Conservation (phyloP, 2,797 vertebrate species). For the Anisognathus igniventris region DNA sequence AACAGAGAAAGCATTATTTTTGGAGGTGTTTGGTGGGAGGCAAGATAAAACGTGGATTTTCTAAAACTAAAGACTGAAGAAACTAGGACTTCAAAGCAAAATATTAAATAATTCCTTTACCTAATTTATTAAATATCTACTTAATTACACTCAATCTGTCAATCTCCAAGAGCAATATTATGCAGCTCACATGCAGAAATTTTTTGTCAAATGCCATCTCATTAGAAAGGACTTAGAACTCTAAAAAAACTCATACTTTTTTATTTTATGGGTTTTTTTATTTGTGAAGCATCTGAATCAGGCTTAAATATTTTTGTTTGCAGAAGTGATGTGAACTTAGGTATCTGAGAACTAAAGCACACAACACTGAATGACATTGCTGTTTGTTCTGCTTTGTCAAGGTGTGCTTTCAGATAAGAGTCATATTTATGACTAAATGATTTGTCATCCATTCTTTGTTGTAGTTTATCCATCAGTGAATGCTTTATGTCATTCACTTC, state of each 20-base stretch:
- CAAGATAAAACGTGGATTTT: not conserved
- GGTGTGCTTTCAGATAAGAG: conserved; percentile 1
- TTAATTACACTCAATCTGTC: not conserved
- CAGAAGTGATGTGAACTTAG: not conserved
- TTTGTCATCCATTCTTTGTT: not conserved
- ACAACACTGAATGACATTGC: not conserved
- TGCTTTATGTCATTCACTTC: not conserved
- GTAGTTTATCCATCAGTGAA: not conserved
- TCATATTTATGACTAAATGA: conserved; percentile 16
- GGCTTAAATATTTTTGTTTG: not conserved
- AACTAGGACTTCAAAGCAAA: not conserved
- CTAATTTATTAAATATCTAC: not conserved
- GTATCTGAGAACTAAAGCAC: not conserved
- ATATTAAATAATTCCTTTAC: not conserved
- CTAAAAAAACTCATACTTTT: not conserved
- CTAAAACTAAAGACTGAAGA: not conserved
- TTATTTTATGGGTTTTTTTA: not conserved
- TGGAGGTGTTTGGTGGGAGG: not conserved
- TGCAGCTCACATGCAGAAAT: not conserved
- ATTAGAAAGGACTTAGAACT: not conserved
- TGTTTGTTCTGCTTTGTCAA: not conserved
- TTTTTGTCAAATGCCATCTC: not conserved
- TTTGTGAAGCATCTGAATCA: not conserved
- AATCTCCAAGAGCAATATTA: not conserved
- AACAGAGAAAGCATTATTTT: not conserved